phyloP scores from a whole-genome alignment of 2,888 invertebrate species.

The Microctonus hyperodae region DNA sequence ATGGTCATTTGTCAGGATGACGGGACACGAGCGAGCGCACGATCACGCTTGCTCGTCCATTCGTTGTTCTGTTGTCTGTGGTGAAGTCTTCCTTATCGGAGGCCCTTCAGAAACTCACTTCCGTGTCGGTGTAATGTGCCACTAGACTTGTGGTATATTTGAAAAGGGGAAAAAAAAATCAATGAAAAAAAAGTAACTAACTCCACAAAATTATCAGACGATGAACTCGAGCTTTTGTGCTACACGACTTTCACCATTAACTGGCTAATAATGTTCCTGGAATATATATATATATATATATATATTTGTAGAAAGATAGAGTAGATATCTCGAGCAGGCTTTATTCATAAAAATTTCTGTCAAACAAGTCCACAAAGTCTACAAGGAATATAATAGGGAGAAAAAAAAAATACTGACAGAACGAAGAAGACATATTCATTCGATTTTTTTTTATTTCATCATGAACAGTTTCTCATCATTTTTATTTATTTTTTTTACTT shows the following conservation, averaged over 20 bases:
- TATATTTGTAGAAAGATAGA: no score
- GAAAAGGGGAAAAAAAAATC: neutral
- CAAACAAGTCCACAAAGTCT: neutral
- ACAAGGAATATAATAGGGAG: neutral
- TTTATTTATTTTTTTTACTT: neutral
- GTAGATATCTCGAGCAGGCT: neutral
- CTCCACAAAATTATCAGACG: neutral
- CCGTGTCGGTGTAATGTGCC: slow-evolving; percentile 10
- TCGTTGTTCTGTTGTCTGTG: slow-evolving; percentile 19
- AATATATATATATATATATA: neutral
- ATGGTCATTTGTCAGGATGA: slow-evolving; percentile 60
- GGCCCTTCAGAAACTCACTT: slow-evolving; percentile 27
- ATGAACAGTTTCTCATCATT: neutral
- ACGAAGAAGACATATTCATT: neutral
- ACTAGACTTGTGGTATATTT: neutral
- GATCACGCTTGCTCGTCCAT: neutral
- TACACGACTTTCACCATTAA: neutral
- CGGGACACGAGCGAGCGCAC: slow-evolving; percentile 39
- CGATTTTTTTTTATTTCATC: neutral
- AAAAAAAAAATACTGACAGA: neutral
- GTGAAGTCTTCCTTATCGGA: slow-evolving; percentile 39
- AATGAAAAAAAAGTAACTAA: neutral
- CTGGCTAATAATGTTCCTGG: neutral
- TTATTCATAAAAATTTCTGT: neutral
- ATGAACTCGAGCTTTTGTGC: neutral